Percentiles rank a stretch among this genome's conserved stretches.
Conservation (phyloP, 2,797 vertebrate species). For the Xenops minutus region DNA sequence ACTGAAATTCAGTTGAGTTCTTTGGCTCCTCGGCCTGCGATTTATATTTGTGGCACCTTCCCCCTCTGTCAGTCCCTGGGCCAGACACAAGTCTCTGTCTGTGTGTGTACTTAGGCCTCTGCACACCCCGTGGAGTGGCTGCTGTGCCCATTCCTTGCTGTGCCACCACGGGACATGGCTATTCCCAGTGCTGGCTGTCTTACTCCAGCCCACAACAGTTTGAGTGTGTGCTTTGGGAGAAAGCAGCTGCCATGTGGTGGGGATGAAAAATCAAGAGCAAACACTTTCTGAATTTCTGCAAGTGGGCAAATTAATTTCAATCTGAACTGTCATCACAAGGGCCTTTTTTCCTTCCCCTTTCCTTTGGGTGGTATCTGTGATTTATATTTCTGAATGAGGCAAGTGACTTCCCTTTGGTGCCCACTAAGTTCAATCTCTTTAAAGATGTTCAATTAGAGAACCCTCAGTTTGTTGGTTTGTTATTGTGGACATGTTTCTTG, state of each 20-base stretch:
- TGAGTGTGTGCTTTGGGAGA: slow-evolving; percentile 22
- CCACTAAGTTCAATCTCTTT: neutral
- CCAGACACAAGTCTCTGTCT: slow-evolving; percentile 45
- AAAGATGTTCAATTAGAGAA: neutral
- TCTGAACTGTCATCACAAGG: slow-evolving; percentile 51
- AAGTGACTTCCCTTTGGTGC: neutral
- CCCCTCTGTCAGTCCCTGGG: slow-evolving; percentile 20
- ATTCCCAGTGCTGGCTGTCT: neutral
- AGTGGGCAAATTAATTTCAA: slow-evolving; percentile 61
- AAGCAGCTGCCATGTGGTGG: slow-evolving; percentile 27
- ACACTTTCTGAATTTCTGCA: slow-evolving; percentile 57
- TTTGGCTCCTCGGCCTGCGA: slow-evolving; percentile 31
- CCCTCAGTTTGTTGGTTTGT: neutral
- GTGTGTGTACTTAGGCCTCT: neutral
- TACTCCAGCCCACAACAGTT: slow-evolving; percentile 9
- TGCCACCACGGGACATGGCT: neutral
- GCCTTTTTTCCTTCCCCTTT: slow-evolving; percentile 21
- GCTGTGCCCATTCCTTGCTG: neutral
- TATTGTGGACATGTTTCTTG: neutral
- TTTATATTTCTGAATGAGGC: slow-evolving; percentile 14
- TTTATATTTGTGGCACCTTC: slow-evolving; percentile 64
- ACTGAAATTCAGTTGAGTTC: slow-evolving; percentile 33
- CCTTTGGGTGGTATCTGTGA: slow-evolving; percentile 53
- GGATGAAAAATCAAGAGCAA: slow-evolving; percentile 49
- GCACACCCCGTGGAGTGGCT: neutral